phyloP scores from a whole-genome alignment of 2,797 vertebrate species.

The Lerista edwardsae region DNA sequence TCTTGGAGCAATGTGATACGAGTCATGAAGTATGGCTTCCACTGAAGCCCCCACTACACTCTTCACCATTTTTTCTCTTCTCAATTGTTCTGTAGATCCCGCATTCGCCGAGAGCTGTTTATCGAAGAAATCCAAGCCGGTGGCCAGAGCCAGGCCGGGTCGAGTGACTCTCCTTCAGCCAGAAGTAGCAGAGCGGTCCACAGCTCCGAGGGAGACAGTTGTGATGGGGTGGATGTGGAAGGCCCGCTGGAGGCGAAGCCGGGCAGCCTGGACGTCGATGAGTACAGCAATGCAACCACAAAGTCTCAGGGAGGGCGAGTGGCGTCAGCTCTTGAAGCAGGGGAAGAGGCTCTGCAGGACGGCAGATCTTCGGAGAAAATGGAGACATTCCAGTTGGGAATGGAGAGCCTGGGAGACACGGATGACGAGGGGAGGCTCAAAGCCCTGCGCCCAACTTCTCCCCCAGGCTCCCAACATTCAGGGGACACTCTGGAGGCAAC shows the following conservation, averaged over 20 bases:
- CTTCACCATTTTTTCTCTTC: not conserved
- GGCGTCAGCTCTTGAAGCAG: slow-evolving; percentile 72
- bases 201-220: slow-evolving; percentile 95
- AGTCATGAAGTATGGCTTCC: no score
- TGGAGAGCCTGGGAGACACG: slow-evolving; percentile 71
- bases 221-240: slow-evolving; percentile 92
- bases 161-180: slow-evolving; percentile 91
- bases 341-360: slow-evolving; percentile 77
- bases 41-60: fast-evolving
- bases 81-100: slow-evolving; percentile 82
- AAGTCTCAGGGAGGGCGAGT: slow-evolving; percentile 84
- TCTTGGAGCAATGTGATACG: not conserved
- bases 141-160: slow-evolving; percentile 85
- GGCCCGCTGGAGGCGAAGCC: slow-evolving; percentile 84
- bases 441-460: slow-evolving; percentile 81
- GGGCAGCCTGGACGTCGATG: slow-evolving; percentile 77
- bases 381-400: slow-evolving; percentile 65
- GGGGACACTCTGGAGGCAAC: slow-evolving; percentile 70
- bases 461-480: slow-evolving; percentile 66
- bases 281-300: slow-evolving; percentile 71
- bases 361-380: slow-evolving; percentile 68
- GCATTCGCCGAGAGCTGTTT: slow-evolving; percentile 96
- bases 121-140: slow-evolving; percentile 97
- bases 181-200: slow-evolving; percentile 84
- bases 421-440: slow-evolving; percentile 74